Evolutionary conservation across 1,140 invertebrate species (phyloP), one percentile per base, ranked within the genome.

Genomic region (Formica selysi): DNA sequence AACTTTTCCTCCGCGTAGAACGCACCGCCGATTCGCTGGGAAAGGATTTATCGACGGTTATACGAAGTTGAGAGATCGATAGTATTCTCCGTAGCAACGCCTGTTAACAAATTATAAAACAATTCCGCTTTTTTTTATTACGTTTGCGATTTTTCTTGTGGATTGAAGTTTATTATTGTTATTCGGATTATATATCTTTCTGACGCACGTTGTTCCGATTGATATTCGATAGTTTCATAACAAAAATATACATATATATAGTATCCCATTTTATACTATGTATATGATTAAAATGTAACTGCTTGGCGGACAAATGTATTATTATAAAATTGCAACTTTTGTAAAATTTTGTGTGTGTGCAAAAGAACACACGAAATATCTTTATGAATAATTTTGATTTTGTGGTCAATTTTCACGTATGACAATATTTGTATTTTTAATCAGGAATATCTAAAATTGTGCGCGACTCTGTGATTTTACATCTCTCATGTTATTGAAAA

Each of bases 51-150:
- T 83, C 79, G 79, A 73, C 38, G 79, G 68, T 41, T 74, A 44
- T 61, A 73, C 41, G 13, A 73, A 83, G n/a, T 70, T 73, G 26
- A 32, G 26, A 83, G 79, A 83, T 83, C 79, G 79, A 83, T 83
- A 83, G 79, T 29, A 57, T 59, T 68, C 62, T 54, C 26, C 54
- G 78, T 59, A 57, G 54, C 68, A 83, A 81, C 79, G 54, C 38
- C 79, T 83, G 79, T 74, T 83, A 83, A 61, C 79, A 83, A 83
- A 83, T 83, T 83, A 83, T 74, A 62, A 74, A 61, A 83, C 79
- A 41, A 83, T 83, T 26, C 68, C 38, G 61, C 36, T 70, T 44
- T 10, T 22, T 4, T 38, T n/a, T 26, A 29, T 19, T 16, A 48
- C 44, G 16, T 13, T 54, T 54, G 54, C n/a, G n/a, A 32, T 22